phyloP scores from a whole-genome alignment of 2,797 vertebrate genomes.

The Danio choprae region DNA sequence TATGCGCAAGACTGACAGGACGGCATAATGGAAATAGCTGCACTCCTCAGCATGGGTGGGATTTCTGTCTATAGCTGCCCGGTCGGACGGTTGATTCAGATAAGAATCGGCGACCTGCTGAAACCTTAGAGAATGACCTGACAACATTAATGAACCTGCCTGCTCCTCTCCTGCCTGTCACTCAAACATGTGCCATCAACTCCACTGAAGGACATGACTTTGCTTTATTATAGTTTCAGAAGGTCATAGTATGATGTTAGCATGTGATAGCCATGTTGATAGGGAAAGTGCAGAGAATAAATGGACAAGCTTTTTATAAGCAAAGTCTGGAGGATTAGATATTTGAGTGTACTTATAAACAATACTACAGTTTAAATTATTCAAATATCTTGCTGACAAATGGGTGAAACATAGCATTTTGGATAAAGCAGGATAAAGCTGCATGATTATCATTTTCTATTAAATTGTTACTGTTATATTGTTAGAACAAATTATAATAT shows the following conservation, averaged over 20 bases:
- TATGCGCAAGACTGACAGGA: conserved; percentile 13
- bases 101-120: conserved; percentile 51
- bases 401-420: too few relatives aligned
- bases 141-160: conserved; percentile 53
- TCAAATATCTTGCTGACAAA: too few relatives aligned
- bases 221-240: conserved; percentile 19
- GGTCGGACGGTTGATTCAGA: conserved; percentile 35
- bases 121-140: conserved; percentile 56
- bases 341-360: too few relatives aligned
- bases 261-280: background rate
- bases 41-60: conserved; percentile 25
- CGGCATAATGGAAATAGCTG: conserved; percentile 39
- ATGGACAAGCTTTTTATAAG: background rate
- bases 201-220: background rate
- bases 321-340: background rate
- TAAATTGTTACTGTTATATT: too few relatives aligned
- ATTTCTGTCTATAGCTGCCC: conserved; percentile 29
- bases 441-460: too few relatives aligned
- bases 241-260: conserved; percentile 32
- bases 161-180: conserved; percentile 38
- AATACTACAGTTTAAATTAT: too few relatives aligned
- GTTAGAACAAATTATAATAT: too few relatives aligned
- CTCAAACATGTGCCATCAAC: conserved; percentile 37
- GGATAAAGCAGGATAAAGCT: too few relatives aligned
- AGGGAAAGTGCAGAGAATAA: background rate